Percentiles rank a stretch among this genome's conserved stretches.
Evolutionary conservation across 35 echinoderm and acorn worm species (phyloP).

Genomic region (Apostichopus californicus): DNA sequence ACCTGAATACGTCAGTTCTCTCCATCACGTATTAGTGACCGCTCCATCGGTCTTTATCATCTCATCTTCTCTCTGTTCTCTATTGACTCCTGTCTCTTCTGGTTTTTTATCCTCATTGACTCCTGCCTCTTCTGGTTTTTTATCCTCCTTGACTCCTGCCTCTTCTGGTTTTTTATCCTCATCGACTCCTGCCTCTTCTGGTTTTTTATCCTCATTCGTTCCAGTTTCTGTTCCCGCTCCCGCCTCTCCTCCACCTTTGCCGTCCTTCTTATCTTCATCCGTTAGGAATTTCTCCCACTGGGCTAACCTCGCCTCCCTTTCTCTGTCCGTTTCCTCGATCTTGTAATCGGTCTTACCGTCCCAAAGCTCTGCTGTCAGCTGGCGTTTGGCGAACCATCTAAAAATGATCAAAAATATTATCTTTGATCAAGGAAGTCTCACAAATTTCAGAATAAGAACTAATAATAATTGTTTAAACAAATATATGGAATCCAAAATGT

Average conservation of each 20-base stretch:
- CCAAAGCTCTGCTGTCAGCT: slow-evolving; percentile 70
- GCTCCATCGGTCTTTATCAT: not conserved
- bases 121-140: too few species aligned
- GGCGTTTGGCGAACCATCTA: slow-evolving; percentile 93
- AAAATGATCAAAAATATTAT: slow-evolving; percentile 3
- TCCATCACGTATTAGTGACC: not conserved
- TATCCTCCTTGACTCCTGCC: too few species aligned
- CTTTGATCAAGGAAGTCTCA: too few species aligned
- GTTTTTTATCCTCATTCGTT: slow-evolving; percentile 17
- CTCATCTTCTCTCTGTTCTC: too few species aligned
- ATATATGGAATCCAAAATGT: too few species aligned
- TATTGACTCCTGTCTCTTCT: too few species aligned
- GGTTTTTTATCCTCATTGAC: too few species aligned
- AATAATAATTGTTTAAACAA: too few species aligned
- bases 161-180: too few species aligned
- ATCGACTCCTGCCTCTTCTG: not conserved
- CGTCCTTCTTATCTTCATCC: slow-evolving; percentile 55
- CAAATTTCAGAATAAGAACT: too few species aligned
- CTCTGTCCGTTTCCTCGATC: slow-evolving; percentile 92
- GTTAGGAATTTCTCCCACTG: slow-evolving; percentile 91
- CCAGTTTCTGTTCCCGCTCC: slow-evolving; percentile 19
- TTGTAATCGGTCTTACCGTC: slow-evolving; percentile 96
- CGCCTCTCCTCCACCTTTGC: not conserved
- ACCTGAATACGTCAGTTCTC: not conserved
- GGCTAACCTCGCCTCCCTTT: slow-evolving; percentile 79